Base-by-base conservation (phyloP, 2,113 vertebrate genomes). In the Girardinichthys multiradiatus region DNA sequence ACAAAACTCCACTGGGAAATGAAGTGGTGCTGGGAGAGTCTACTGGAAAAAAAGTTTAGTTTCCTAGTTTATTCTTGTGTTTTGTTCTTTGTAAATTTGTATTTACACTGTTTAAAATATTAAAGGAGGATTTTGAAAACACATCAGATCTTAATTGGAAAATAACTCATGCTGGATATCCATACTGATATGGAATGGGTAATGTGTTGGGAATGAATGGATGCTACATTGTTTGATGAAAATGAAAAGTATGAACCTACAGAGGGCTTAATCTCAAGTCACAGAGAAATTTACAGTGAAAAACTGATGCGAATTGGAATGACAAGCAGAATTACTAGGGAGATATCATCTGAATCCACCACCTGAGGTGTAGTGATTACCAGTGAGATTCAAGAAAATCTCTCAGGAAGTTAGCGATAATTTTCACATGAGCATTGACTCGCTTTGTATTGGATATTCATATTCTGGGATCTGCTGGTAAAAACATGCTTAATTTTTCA, bases 401-500 rank as follows among this genome's bases (percentile, higher is more conserved):
- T 65, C 77, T 48, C 29, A 57, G 57, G 24, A 28, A 1, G 54
- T 42, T 24, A 19, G 63, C 65, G 17, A 72, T 61, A 31, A 59
- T 27, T 59, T 26, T 29, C 27, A 30, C 58, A 59, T 29, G 58
- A 70, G 45, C 35, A 70, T 72, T 76, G 35, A 28, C 63, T 68
- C 37, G 57, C 68, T 30, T 54, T 24, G 24, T 27, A 59, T 30
- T 21, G 26, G 3, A 54, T 54, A 82, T 62, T 74, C 71, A 77
- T 58, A 58, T 70, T 35, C 62, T 57, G 57, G n/a, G 33, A 76
- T 72, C 21, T 37, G 66, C 59, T 64, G 62, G 14, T 31, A 30
- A 79, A 65, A 51, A 67, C 26, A 72, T 7, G 39, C 61, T 65
- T 80, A 31, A 72, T 86, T 76, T 76, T 80, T 73, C 42, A 85